Evolutionary conservation across 2,113 vertebrate species (phyloP).

Genomic region (Ahaetulla prasina): DNA sequence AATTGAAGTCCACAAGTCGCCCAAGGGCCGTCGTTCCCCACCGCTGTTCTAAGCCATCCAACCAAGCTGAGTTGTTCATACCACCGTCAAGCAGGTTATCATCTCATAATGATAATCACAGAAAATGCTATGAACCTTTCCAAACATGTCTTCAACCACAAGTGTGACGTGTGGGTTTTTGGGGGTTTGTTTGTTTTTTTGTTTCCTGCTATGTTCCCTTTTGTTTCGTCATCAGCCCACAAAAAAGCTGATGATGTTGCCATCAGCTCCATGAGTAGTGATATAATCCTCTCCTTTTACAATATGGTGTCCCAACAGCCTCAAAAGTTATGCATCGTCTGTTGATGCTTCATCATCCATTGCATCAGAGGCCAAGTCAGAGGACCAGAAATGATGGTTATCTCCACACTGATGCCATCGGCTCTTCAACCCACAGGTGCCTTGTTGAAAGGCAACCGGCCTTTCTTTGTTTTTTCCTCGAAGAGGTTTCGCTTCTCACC

Average conservation of each 20-base stretch:
- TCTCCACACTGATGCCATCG: neutral
- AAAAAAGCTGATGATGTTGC: neutral
- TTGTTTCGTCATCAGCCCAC: neutral
- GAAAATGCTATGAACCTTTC: neutral
- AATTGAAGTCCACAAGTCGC: too few relatives aligned
- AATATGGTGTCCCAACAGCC: neutral
- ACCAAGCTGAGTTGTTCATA: neutral
- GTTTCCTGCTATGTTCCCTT: neutral
- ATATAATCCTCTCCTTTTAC: neutral
- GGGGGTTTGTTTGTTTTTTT: too few relatives aligned
- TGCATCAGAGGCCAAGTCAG: neutral
- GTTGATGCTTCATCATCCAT: neutral
- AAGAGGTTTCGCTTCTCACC: too few relatives aligned
- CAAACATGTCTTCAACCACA: neutral
- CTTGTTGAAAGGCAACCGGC: neutral
- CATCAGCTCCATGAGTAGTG: neutral
- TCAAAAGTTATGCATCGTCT: neutral
- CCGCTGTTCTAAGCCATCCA: neutral
- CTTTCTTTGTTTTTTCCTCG: too few relatives aligned
- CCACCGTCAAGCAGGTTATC: neutral
- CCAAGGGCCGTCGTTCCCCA: too few relatives aligned
- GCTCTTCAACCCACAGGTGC: neutral
- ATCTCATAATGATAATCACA: neutral
- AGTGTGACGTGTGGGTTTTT: too few relatives aligned
- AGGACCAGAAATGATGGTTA: neutral